Evolutionary conservation across 2,888 invertebrate species (phyloP), one percentile per base, ranked within the genome.

Genomic region (Eurytoma californica): DNA sequence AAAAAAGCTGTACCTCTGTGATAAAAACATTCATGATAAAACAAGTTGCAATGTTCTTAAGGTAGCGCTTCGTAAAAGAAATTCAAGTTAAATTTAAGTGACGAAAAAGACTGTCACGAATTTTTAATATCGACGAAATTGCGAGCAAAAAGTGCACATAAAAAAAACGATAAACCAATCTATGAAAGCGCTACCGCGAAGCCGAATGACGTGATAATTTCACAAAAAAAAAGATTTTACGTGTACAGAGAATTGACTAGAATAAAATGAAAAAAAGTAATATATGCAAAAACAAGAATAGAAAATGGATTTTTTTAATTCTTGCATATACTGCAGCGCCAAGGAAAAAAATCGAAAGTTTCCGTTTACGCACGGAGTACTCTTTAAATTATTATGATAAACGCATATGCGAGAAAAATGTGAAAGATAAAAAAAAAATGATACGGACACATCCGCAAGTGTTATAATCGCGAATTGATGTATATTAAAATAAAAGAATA

Each of bases 391-490:
- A 63, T 69, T 77, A 67, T 67, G 68, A 57, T 69, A 39, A 75
- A 60, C 14, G 51, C 67, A 53, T n/a, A 70, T 68, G 65, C 72
- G 55, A 72, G 39, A 39, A 39, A 75, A 65, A 68, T 73, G 66
- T 70, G 53, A 51, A 53, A 61, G 85, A 84, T 80, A 84, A 84
- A 85, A 84, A 82, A 51, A 53, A 61, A 85, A 84, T 80, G 84
- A 84, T 84, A 84, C 82, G 78, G 84, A 86, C 84, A 86, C 85
- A 85, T 86, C 84, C 85, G 85, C 86, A 85, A 85, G 85, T 87
- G 85, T 86, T 87, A 85, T 88, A 87, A 87, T 85, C 86, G 87
- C 87, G 88, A 89, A 88, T 90, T 86, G 87, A 89, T 90, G 90
- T 89, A 88, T 87, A 88, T 88, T 87, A 84, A 88, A 83, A 84